Evolutionary conservation across 2,113 vertebrate species (phyloP).

Genomic region (Myiopsitta monachus): DNA sequence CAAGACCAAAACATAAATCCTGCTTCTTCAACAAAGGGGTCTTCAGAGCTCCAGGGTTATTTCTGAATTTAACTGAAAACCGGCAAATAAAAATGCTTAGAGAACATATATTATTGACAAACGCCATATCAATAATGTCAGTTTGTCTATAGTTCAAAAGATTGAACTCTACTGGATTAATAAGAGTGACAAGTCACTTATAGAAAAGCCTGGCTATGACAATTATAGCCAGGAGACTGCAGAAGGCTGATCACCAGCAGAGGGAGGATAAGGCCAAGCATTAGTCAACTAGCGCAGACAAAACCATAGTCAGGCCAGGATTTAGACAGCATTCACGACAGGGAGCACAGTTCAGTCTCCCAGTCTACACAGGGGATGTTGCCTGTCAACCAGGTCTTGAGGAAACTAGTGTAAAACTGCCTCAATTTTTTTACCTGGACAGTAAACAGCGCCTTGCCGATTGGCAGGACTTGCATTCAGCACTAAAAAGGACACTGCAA

Average conservation of each 20-base stretch:
- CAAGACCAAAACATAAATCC: not conserved
- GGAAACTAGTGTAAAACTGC: not conserved
- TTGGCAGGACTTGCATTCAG: not conserved
- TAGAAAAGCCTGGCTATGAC: not conserved
- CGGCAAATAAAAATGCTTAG: not conserved
- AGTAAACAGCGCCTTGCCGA: not conserved
- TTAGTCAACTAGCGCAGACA: not conserved
- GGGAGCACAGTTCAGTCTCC: not conserved
- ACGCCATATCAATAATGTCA: not conserved
- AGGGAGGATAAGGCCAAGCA: not conserved
- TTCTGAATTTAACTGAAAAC: not conserved
- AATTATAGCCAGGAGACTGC: not conserved
- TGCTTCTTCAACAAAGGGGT: not conserved
- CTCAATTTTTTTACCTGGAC: not conserved
- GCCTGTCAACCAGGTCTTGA: not conserved
- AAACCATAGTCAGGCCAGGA: not conserved
- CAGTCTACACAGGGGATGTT: not conserved
- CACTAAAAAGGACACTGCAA: not conserved
- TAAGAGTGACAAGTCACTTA: not conserved
- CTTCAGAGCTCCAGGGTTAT: not conserved
- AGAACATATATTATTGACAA: not conserved
- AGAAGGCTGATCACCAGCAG: not conserved
- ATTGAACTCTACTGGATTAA: not conserved
- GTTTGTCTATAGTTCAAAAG: rapidly evolving
- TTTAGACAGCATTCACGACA: not conserved